Evolutionary conservation across 2,113 vertebrate genomes (phyloP).

Genomic region (Microtus oregoni): DNA sequence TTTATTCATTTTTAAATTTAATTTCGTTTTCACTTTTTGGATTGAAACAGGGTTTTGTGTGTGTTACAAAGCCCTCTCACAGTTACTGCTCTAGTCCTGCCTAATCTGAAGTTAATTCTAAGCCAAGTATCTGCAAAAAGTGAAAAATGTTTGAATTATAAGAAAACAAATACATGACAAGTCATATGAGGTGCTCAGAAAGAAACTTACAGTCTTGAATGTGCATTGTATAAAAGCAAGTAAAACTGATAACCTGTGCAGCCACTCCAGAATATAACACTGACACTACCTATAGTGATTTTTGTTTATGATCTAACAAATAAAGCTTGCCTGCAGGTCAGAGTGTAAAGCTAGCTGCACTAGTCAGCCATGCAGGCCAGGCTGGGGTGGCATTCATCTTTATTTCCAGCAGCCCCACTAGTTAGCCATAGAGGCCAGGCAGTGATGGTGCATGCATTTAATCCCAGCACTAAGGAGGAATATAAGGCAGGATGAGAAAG

Average conservation of each 20-base stretch:
- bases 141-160: neutral
- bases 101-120: conserved; percentile 7
- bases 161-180: neutral
- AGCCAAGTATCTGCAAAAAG: neutral
- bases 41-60: neutral
- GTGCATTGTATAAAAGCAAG: neutral
- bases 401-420: too few species aligned
- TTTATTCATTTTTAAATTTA: neutral
- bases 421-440: too few species aligned
- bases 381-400: too few species aligned
- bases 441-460: too few species aligned
- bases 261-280: neutral
- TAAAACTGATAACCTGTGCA: neutral
- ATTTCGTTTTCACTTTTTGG: neutral
- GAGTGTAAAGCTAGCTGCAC: too few species aligned
- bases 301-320: too few species aligned
- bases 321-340: too few species aligned
- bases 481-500: too few species aligned
- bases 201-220: neutral
- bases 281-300: neutral
- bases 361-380: too few species aligned
- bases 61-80: neutral
- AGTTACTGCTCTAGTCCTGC: neutral
- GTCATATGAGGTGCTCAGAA: neutral
- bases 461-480: too few species aligned